phyloP scores from a whole-genome alignment of 2,888 invertebrate species.

The Endotricha flammealis region DNA sequence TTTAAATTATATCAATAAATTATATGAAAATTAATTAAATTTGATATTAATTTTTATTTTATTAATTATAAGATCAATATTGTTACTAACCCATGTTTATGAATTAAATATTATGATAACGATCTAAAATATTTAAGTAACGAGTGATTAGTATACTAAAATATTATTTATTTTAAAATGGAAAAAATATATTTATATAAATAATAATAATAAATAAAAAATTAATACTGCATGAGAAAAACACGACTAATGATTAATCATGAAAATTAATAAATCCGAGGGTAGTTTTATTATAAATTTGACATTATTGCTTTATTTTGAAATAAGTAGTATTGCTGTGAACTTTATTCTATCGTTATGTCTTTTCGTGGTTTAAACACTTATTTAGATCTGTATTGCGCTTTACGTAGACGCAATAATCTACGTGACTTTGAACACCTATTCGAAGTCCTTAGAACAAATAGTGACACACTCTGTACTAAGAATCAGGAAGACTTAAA shows the following conservation, averaged over 20 bases:
- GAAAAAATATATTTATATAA: too few relatives aligned
- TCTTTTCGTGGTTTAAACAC: not conserved
- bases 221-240: too few relatives aligned
- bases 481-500: not conserved
- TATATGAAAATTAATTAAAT: too few relatives aligned
- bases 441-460: not conserved
- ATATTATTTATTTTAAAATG: too few relatives aligned
- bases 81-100: too few relatives aligned
- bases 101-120: too few relatives aligned
- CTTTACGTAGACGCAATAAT: conserved; percentile 1
- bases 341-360: not conserved
- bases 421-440: conserved; percentile 1
- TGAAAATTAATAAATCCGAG: not conserved
- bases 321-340: too few relatives aligned
- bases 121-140: not conserved
- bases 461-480: not conserved
- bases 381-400: not conserved
- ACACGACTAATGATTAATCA: not conserved
- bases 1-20: too few relatives aligned
- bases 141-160: not conserved
- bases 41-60: too few relatives aligned
- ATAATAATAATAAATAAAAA: too few relatives aligned
- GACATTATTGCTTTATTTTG: not conserved
- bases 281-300: not conserved
- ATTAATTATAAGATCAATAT: too few relatives aligned